A percentile compares a stretch with the other conserved stretches of the same genome.
Evolutionary conservation across 2,888 invertebrate species (phyloP).

Genomic region (Drosophila merina): DNA sequence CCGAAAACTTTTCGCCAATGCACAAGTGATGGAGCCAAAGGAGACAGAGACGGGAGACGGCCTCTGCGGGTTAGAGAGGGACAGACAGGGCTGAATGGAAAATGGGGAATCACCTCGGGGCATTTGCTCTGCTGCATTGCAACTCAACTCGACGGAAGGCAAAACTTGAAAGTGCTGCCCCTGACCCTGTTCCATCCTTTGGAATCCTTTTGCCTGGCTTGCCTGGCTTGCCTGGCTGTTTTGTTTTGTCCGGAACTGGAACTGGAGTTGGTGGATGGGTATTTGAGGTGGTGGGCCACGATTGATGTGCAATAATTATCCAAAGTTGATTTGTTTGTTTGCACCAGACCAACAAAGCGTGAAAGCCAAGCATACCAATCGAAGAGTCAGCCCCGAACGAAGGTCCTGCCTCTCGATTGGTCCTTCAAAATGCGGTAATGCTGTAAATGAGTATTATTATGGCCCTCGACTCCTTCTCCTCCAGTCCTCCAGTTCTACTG

Average conservation of each 20-base stretch:
- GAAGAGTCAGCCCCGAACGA: slow-evolving; percentile 37
- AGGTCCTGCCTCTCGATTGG: slow-evolving; percentile 20
- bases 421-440: slow-evolving; percentile 52
- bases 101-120: slow-evolving; percentile 46
- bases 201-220: slow-evolving; percentile 14
- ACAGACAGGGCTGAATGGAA: neutral
- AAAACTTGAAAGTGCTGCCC: slow-evolving; percentile 47
- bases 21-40: slow-evolving; percentile 55
- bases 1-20: slow-evolving; percentile 69
- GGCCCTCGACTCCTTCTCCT: slow-evolving; percentile 41
- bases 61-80: neutral
- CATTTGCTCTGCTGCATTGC: slow-evolving; percentile 47
- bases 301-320: slow-evolving; percentile 82
- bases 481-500: slow-evolving; percentile 15
- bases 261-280: slow-evolving; percentile 1
- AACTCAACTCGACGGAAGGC: slow-evolving; percentile 39
- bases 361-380: slow-evolving; percentile 76
- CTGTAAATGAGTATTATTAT: slow-evolving; percentile 72
- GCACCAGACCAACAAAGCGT: slow-evolving; percentile 71
- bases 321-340: slow-evolving; percentile 82
- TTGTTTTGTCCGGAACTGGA: slow-evolving; percentile 34
- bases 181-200: slow-evolving; percentile 28
- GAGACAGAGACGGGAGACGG: slow-evolving; percentile 13
- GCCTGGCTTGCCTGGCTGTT: slow-evolving; percentile 50
- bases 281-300: slow-evolving; percentile 38